Evolutionary conservation across 2,113 vertebrate genomes (phyloP).

Genomic region (Puma concolor): DNA sequence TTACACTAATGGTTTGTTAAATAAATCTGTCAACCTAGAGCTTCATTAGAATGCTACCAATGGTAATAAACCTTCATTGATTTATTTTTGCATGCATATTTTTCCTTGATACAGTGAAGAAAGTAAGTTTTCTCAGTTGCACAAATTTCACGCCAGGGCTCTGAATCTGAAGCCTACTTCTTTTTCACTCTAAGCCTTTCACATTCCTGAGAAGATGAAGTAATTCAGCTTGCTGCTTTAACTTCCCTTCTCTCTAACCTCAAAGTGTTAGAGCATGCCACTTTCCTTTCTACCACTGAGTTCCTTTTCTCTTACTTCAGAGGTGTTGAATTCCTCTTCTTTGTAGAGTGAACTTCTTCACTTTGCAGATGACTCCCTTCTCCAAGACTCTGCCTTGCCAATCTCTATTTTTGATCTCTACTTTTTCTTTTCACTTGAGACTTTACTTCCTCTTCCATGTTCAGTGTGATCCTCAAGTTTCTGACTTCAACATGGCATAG

Average conservation of each 20-base stretch:
- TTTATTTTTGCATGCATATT: not conserved
- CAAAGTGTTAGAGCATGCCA: not conserved
- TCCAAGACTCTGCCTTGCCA: not conserved
- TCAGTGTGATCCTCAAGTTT: not conserved
- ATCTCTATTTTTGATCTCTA: not conserved
- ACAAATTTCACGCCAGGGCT: not conserved
- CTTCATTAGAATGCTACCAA: not conserved
- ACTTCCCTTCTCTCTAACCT: not conserved
- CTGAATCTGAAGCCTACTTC: not conserved
- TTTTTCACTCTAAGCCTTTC: not conserved
- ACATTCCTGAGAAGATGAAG: not conserved
- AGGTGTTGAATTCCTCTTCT: not conserved
- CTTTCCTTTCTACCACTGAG: not conserved
- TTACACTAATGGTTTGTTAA: not conserved
- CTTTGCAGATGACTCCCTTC: not conserved
- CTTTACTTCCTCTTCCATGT: not conserved
- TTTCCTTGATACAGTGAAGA: not conserved
- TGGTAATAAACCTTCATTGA: not conserved
- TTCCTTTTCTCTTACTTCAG: not conserved
- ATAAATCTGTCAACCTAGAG: not conserved
- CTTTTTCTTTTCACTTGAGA: not conserved
- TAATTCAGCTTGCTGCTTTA: not conserved
- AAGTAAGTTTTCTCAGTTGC: not conserved
- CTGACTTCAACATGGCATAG: not conserved
- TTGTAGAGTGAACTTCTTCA: not conserved